phyloP scores from a whole-genome alignment of 2,113 vertebrate species.

The Martes martes region DNA sequence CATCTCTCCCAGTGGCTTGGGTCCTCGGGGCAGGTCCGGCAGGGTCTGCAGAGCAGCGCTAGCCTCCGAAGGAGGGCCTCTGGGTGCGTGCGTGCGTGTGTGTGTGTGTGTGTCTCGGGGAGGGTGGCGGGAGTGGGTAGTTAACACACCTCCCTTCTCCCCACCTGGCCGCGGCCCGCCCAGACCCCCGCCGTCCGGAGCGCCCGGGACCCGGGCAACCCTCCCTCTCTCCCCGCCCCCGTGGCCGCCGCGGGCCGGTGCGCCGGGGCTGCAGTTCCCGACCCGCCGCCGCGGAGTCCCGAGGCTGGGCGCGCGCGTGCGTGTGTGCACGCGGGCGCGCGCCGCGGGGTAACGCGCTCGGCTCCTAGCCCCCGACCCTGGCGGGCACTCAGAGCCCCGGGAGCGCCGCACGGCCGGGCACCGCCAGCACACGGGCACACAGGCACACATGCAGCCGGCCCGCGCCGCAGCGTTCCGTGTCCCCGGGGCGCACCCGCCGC shows the following conservation, averaged over 20 bases:
- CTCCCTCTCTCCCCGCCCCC: background rate
- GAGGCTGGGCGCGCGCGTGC: slow-evolving; percentile 41
- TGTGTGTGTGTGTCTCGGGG: background rate
- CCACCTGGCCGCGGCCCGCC: background rate
- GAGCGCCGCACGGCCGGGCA: background rate
- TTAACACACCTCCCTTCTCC: background rate
- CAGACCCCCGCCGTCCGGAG: background rate
- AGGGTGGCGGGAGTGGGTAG: rapidly evolving
- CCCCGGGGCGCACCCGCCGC: background rate
- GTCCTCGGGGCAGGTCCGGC: slow-evolving; percentile 12
- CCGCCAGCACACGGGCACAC: background rate
- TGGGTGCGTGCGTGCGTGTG: background rate
- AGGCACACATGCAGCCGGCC: background rate
- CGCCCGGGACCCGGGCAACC: background rate
- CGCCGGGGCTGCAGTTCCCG: slow-evolving; percentile 10
- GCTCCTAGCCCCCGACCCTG: background rate
- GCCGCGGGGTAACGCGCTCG: background rate
- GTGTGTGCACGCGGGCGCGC: background rate
- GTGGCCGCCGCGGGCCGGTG: background rate
- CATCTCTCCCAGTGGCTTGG: background rate
- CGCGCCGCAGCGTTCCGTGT: background rate
- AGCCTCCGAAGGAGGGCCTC: background rate
- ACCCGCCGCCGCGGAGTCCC: background rate
- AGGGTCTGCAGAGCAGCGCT: slow-evolving; percentile 36
- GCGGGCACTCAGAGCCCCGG: background rate